These are phyloP conservation scores for Baryphthengus martii DNA, from an alignment of 2,113 vertebrate species.

Conservation along the genomic window DNA sequence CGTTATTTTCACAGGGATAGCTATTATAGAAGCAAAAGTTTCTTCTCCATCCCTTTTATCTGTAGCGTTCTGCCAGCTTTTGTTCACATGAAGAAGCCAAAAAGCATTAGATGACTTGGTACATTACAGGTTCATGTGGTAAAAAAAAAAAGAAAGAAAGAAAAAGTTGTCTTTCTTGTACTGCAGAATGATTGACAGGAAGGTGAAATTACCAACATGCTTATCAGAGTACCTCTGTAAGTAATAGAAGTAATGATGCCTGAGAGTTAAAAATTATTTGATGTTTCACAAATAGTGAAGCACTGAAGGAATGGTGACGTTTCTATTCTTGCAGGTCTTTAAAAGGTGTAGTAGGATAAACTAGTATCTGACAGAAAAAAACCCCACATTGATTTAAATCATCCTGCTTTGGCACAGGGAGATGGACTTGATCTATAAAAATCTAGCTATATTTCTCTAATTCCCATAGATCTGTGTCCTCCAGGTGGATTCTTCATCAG, in stretches of 20 bases:
- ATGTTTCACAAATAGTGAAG: not conserved
- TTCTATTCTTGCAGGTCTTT: not conserved
- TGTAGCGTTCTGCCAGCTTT: not conserved
- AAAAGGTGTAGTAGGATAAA: not conserved
- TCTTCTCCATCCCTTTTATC: not conserved
- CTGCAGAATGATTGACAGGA: not conserved
- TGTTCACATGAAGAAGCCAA: not conserved
- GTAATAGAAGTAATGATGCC: not conserved
- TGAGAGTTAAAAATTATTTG: not conserved
- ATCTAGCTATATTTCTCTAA: not conserved
- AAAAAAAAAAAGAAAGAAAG: not conserved
- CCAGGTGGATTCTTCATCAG: not conserved
- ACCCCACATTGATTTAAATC: not conserved
- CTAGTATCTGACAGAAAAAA: not conserved
- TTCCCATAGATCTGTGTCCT: not conserved
- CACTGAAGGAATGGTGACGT: not conserved
- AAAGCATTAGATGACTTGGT: not conserved
- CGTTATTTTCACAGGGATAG: not conserved
- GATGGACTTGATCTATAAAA: not conserved
- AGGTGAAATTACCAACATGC: not conserved
- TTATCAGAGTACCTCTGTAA: not conserved
- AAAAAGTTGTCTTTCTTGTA: not conserved
- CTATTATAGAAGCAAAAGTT: not conserved
- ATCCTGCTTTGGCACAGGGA: not conserved
- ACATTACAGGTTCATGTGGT: not conserved